These are phyloP conservation scores for Sander lucioperca DNA, from an alignment of 2,113 vertebrate genomes.

Conservation along the genomic window DNA sequence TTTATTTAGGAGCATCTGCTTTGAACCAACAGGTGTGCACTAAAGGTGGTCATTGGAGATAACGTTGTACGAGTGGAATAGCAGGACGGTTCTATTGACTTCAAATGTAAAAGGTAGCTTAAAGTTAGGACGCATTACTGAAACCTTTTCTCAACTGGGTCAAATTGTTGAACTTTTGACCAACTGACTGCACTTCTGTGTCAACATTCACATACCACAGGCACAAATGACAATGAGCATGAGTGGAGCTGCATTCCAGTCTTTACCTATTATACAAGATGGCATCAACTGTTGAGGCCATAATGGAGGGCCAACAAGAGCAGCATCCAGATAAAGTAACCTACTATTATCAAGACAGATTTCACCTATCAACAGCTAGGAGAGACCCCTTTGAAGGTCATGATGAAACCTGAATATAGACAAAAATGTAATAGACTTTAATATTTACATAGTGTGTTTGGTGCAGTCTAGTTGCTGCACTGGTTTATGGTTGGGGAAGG, in stretches of 20 bases:
- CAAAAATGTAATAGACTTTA: neutral
- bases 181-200: slow-evolving; percentile 62
- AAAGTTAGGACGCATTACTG: slow-evolving; percentile 10
- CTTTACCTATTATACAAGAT: slow-evolving; percentile 72
- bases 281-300: slow-evolving; percentile 38
- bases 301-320: slow-evolving; percentile 37
- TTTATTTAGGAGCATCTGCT: neutral
- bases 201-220: slow-evolving; percentile 76
- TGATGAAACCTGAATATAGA: neutral
- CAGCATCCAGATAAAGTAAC: slow-evolving; percentile 16
- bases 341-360: neutral
- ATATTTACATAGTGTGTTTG: neutral
- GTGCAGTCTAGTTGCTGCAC: neutral
- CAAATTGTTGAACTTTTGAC: slow-evolving; percentile 69
- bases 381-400: neutral
- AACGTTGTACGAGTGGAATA: neutral
- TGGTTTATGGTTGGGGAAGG: slow-evolving; percentile 20
- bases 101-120: neutral
- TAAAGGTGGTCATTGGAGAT: neutral
- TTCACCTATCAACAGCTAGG: neutral
- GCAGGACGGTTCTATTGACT: neutral
- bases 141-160: slow-evolving; percentile 47
- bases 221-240: slow-evolving; percentile 70
- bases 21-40: neutral
- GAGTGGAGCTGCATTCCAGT: slow-evolving; percentile 74